A percentile compares a stretch with the other conserved stretches of the same genome.
Evolutionary conservation across 2,113 vertebrate genomes (phyloP).

Genomic region (Hemiscyllium ocellatum): DNA sequence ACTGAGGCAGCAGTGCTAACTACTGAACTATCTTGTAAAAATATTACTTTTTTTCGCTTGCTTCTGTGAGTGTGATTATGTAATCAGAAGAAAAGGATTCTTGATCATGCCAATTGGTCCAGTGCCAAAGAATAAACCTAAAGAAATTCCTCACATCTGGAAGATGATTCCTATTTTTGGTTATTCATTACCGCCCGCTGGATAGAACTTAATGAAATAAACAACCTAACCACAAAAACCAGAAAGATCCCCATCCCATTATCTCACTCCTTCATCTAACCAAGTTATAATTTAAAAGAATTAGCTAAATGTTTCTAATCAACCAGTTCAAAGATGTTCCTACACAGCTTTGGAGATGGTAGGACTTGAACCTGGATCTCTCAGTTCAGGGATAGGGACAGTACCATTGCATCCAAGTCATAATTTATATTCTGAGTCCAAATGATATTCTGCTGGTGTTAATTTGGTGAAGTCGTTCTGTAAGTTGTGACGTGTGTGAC

Average conservation of each 20-base stretch:
- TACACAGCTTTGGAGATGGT: no score
- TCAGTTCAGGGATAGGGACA: no score
- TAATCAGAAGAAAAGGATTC: not conserved
- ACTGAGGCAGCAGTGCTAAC: no score
- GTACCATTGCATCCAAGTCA: no score
- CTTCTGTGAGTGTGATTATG: not conserved
- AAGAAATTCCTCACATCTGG: not conserved
- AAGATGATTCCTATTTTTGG: not conserved
- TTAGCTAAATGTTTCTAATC: no score
- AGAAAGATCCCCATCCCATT: not conserved
- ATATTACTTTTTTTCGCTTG: not conserved
- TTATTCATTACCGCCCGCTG: not conserved
- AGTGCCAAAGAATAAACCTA: not conserved
- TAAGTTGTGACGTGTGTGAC: not conserved
- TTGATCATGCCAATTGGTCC: not conserved
- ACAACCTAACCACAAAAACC: not conserved
- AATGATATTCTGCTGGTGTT: not conserved
- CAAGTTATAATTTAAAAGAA: not conserved
- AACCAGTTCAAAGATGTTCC: no score
- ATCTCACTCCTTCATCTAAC: not conserved
- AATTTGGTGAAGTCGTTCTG: not conserved
- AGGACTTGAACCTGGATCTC: no score
- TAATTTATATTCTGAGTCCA: not conserved
- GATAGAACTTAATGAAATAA: not conserved
- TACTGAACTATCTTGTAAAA: not conserved